A percentile compares a stretch with the other conserved stretches of the same genome.
Evolutionary conservation across 2,797 vertebrate genomes (phyloP).

Genomic region (Lagorchestes hirsutus): DNA sequence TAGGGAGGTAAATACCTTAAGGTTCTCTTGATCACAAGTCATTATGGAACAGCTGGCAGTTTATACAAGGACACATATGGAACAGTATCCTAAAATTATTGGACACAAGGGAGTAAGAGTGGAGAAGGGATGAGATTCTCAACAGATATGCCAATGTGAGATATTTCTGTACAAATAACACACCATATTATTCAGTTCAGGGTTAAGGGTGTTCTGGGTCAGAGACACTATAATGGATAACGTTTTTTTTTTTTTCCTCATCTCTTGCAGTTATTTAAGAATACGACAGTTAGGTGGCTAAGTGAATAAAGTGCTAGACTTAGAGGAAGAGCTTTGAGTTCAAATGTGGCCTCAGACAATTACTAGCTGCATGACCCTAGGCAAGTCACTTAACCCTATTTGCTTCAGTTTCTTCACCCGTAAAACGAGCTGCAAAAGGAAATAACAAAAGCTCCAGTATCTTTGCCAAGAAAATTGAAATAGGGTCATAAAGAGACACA

Average conservation of each 20-base stretch:
- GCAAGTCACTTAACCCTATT: no score
- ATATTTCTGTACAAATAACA: neutral
- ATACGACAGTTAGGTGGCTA: neutral
- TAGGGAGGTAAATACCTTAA: neutral
- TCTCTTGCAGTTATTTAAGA: neutral
- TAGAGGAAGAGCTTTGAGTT: neutral
- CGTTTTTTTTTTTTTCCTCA: neutral
- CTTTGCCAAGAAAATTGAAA: no score
- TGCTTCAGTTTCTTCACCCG: no score
- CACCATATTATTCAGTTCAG: neutral
- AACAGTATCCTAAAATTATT: neutral
- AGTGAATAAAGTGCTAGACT: neutral
- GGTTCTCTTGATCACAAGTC: neutral
- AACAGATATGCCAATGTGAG: neutral
- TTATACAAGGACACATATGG: neutral
- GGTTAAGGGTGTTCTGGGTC: neutral
- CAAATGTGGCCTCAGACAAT: neutral
- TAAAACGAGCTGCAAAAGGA: no score
- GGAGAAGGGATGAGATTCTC: neutral
- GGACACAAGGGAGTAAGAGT: neutral
- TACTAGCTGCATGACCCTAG: no score
- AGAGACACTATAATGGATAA: neutral
- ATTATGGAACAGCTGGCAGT: neutral
- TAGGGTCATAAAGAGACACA: no score
- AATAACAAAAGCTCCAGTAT: no score